Evolutionary conservation across 2,113 vertebrate species (phyloP).

Genomic region (Marmota monax): DNA sequence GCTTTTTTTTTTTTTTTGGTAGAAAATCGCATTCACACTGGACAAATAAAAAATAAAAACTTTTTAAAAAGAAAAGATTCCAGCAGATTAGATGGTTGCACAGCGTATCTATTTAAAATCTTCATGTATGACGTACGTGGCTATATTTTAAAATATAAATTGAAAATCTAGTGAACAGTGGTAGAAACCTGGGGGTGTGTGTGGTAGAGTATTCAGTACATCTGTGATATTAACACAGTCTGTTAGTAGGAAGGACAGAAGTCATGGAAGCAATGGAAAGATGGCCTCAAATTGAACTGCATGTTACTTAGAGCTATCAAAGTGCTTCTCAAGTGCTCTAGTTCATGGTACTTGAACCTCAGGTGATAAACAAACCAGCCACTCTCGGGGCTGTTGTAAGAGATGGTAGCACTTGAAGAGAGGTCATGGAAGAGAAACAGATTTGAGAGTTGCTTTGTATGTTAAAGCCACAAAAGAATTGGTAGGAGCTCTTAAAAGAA

Average conservation of each 20-base stretch:
- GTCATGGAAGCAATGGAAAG: no score
- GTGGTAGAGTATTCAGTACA: background rate
- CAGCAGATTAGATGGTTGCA: background rate
- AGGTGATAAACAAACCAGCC: background rate
- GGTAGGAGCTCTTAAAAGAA: conserved; percentile 6
- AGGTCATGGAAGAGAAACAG: background rate
- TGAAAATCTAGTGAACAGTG: background rate
- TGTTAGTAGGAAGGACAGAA: background rate
- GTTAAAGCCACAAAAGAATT: background rate
- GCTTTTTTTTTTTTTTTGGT: background rate
- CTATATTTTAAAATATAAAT: background rate
- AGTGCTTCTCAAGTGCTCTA: background rate
- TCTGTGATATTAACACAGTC: background rate
- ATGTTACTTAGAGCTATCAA: background rate
- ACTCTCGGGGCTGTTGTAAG: no score
- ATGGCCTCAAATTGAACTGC: background rate
- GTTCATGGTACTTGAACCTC: background rate
- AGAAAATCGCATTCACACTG: background rate
- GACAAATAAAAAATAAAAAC: background rate
- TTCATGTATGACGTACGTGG: background rate
- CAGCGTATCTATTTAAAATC: background rate
- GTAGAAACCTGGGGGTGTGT: background rate
- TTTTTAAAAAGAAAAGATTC: background rate
- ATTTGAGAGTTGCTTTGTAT: background rate
- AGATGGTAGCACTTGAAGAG: background rate